Conservation (phyloP, 2,797 vertebrate genomes). For the Sternotherus odoratus region DNA sequence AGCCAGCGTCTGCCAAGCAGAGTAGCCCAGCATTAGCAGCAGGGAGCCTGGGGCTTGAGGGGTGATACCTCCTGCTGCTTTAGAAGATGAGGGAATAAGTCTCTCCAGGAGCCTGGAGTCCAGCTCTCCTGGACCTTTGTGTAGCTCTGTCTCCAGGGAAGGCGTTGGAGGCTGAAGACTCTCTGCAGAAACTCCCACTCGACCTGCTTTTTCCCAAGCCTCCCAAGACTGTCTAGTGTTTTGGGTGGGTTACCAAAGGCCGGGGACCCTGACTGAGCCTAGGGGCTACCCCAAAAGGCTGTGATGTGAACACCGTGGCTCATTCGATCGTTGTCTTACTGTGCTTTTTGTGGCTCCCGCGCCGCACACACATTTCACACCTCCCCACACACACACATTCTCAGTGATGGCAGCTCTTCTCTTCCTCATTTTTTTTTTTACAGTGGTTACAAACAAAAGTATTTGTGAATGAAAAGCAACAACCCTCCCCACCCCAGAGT, state of each 20-base stretch:
- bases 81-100: neutral
- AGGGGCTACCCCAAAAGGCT: neutral
- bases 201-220: neutral
- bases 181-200: neutral
- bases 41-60: neutral
- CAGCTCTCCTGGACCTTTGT: neutral
- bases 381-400: neutral
- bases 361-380: neutral
- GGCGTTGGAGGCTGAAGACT: neutral
- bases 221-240: neutral
- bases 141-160: neutral
- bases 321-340: neutral
- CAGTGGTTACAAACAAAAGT: neutral
- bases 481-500: neutral
- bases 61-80: neutral
- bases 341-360: neutral
- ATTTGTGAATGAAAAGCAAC: neutral
- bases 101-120: neutral
- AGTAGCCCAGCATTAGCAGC: neutral
- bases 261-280: neutral
- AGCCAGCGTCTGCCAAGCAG: neutral
- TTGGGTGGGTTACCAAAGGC: neutral
- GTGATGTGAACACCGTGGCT: neutral
- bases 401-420: neutral
- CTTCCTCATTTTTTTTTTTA: neutral